Evolutionary conservation across 2,113 vertebrate species (phyloP).

Genomic region (Mormoops blainvillei): DNA sequence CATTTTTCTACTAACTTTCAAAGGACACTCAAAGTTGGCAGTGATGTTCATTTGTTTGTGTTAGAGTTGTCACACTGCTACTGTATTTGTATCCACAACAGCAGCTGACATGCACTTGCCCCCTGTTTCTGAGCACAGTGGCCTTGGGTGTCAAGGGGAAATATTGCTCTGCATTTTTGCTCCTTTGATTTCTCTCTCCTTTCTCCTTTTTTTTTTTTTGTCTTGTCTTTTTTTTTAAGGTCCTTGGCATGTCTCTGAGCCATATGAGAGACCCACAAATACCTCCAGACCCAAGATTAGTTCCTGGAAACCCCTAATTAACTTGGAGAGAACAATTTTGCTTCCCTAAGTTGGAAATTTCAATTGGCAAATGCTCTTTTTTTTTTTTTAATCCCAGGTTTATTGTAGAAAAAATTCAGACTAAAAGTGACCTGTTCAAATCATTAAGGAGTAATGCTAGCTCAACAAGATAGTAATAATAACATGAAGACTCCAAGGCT

Average conservation of each 20-base stretch:
- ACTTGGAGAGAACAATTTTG: not conserved
- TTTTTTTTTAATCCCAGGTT: not conserved
- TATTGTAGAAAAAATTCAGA: not conserved
- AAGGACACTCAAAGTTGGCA: slow-evolving; percentile 66
- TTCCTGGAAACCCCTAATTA: slow-evolving; percentile 52
- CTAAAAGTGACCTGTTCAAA: not conserved
- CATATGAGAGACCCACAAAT: slow-evolving; percentile 51
- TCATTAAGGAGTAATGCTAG: not conserved
- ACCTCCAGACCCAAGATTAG: slow-evolving; percentile 28
- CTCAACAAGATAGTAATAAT: not conserved
- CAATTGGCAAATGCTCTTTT: slow-evolving; percentile 31
- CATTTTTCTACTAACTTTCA: slow-evolving; percentile 54
- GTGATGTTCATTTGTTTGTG: slow-evolving; percentile 75
- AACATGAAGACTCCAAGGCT: not conserved
- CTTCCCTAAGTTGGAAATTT: slow-evolving; percentile 56
- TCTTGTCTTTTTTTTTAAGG: not conserved
- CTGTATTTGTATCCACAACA: slow-evolving; percentile 66
- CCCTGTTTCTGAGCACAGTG: slow-evolving; percentile 61
- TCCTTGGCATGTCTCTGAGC: slow-evolving; percentile 69
- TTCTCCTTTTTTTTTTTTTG: not conserved
- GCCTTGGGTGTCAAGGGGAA: slow-evolving; percentile 82
- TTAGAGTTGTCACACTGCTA: slow-evolving; percentile 62
- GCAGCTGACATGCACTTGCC: slow-evolving; percentile 74
- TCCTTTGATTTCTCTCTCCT: slow-evolving; percentile 69
- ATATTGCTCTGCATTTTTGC: slow-evolving; percentile 76